Evolutionary conservation across 2,113 vertebrate species (phyloP).

Genomic region (Chaetodon trifascialis): DNA sequence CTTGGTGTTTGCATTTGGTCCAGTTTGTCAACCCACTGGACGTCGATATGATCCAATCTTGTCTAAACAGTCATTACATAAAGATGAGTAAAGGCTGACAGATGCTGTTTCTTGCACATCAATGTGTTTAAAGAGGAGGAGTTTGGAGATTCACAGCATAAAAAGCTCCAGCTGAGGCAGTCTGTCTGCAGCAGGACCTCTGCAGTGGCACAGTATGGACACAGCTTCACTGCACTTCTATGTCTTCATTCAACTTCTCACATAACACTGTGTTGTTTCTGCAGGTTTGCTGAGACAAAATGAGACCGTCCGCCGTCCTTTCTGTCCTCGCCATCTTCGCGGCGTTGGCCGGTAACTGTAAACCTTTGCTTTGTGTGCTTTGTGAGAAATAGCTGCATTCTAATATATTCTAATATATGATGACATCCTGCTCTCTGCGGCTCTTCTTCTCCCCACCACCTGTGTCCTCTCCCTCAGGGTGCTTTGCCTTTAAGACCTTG

Average conservation of each 20-base stretch:
- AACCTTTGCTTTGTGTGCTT: not conserved
- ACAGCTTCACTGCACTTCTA: not conserved
- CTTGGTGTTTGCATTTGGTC: no score
- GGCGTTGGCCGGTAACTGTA: constrained; percentile 19
- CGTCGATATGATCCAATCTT: not conserved
- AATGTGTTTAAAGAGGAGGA: not conserved
- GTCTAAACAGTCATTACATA: not conserved
- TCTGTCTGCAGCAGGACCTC: not conserved
- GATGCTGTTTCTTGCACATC: not conserved
- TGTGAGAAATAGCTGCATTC: no score
- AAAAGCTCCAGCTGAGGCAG: not conserved
- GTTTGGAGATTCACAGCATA: not conserved
- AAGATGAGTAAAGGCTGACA: not conserved
- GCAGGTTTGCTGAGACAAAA: constrained; percentile 30
- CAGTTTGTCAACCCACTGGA: not conserved
- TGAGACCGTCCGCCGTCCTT: constrained; percentile 1
- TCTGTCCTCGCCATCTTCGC: not conserved
- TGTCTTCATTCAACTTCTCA: not conserved
- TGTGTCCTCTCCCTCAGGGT: constrained; percentile 14
- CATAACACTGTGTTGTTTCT: not conserved
- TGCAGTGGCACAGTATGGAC: not conserved
- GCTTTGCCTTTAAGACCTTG: not conserved
- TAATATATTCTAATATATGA: no score
- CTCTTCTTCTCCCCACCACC: no score
- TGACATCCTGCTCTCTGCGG: no score